Base-by-base conservation (phyloP, 2,113 vertebrate genomes). In the Cranoglanis bouderius region DNA sequence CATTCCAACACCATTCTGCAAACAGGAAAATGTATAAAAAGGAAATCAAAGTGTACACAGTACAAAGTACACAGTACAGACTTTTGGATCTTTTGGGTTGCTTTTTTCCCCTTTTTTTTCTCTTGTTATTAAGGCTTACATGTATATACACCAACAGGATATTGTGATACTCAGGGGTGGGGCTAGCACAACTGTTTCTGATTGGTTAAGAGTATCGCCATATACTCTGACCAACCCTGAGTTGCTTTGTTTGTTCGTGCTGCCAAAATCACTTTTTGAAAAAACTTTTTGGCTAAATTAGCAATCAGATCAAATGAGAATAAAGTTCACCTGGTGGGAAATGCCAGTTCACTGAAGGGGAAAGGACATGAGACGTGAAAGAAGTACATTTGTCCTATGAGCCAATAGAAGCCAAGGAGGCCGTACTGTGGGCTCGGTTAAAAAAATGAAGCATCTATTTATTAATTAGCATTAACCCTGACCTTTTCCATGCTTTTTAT, bases 1-100 rank as follows among this genome's bases (percentile, higher is more conserved):
- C 77, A n/a, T 86, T 89, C 72, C 65, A 67, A 85, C 70, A 81
- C 84, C 85, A 74, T 85, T 85, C 26, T 81, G 55, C 43, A 81
- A 53, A 43, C 89, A 43, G 51, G 26, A 51, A 49, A 29, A 80
- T n/a, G 29, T n/a, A 6, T 12, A 29, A 29, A 32, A 53, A 51
- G 29, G 29, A n/a, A 29, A 78, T 49, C 18, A 51, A 78, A 12
- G 24, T 14, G 51, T 70, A 35, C 24, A 29, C 24, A 12, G 24
- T 63, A 4, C 61, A 35, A 67, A n/a, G 51, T 70, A 35, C 24
- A 29, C 24, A 12, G 24, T 63, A 4, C 61, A 35, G 35, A 13
- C 32, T 38, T 4, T 32, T 38, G 38, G 19, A 75, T 26, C 21
- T 26, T 26, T 21, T 13, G 46, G 2, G 43, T 21, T 24, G 19